Evolutionary conservation across 2,888 invertebrate genomes (phyloP).

Genomic region (Spodoptera picta): DNA sequence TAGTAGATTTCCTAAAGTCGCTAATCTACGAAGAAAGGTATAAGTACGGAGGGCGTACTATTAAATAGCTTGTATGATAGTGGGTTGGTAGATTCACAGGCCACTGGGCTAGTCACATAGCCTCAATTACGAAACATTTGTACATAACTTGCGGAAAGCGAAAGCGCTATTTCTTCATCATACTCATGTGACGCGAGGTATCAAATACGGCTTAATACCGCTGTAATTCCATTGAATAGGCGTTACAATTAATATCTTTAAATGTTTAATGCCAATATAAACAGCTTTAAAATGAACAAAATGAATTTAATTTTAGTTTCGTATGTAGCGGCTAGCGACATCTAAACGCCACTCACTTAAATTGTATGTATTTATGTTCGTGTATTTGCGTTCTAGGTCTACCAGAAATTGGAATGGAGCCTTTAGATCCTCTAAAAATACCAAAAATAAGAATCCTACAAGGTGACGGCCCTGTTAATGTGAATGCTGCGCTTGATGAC

Average conservation of each 20-base stretch:
- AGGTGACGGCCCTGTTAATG: slow-evolving; percentile 91
- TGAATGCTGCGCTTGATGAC: slow-evolving; percentile 91
- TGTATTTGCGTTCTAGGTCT: slow-evolving; percentile 73
- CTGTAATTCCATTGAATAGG: slow-evolving; percentile 18
- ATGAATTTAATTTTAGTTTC: too few species aligned
- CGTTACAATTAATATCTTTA: slow-evolving; percentile 1
- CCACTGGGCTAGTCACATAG: slow-evolving; percentile 79
- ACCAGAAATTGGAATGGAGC: slow-evolving; percentile 89
- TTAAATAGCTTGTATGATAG: slow-evolving; percentile 42
- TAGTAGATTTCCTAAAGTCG: too few species aligned
- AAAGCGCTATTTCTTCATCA: slow-evolving; percentile 86
- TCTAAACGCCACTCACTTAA: slow-evolving; percentile 14
- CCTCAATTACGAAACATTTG: slow-evolving; percentile 85
- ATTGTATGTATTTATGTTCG: slow-evolving; percentile 9
- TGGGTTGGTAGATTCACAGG: slow-evolving; percentile 69
- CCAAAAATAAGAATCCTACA: slow-evolving; percentile 90
- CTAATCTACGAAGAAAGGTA: slow-evolving; percentile 4
- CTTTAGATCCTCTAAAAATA: slow-evolving; percentile 90
- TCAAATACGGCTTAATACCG: slow-evolving; percentile 55
- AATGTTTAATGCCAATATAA: background rate
- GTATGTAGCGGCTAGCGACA: slow-evolving; percentile 21
- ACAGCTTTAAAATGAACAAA: too few species aligned
- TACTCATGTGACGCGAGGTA: slow-evolving; percentile 70
- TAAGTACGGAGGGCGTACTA: slow-evolving; percentile 13
- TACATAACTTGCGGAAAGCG: slow-evolving; percentile 86